Conservation (phyloP, 2,888 invertebrate species). For the Galerucella nymphaeae region DNA sequence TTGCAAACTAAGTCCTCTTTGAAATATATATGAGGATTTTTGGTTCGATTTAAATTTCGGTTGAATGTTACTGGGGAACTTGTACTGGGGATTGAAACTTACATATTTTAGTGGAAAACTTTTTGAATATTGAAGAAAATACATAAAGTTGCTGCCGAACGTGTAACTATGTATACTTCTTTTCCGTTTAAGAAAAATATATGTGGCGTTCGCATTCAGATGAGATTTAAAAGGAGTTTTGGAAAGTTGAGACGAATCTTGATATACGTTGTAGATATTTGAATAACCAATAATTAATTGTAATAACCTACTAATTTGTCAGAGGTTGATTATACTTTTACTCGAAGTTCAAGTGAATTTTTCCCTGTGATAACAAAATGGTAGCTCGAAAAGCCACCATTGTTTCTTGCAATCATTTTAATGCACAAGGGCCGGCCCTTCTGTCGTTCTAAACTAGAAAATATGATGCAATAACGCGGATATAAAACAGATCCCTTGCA, state of each 20-base stretch:
- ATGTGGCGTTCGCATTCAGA: neutral
- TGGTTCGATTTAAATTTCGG: constrained; percentile 33
- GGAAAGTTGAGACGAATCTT: neutral
- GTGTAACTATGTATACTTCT: constrained; percentile 20
- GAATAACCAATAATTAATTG: too few species aligned
- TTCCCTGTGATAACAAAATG: constrained; percentile 30
- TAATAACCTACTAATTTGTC: too few species aligned
- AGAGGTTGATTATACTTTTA: too few species aligned
- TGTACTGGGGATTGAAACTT: constrained; percentile 36
- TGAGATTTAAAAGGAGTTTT: neutral
- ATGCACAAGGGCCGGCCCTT: constrained; percentile 41
- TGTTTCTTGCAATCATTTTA: constrained; percentile 42
- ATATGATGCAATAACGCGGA: constrained; percentile 49
- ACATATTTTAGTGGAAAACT: constrained; percentile 35
- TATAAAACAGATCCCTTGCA: constrained; percentile 45
- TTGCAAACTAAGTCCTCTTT: constrained; percentile 39
- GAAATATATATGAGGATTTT: constrained; percentile 38
- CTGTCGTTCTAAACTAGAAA: constrained; percentile 51
- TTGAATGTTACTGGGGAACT: constrained; percentile 31
- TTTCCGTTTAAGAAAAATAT: constrained; percentile 22
- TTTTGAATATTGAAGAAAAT: constrained; percentile 35
- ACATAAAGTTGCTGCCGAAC: constrained; percentile 25
- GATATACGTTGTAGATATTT: too few species aligned
- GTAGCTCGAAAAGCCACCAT: constrained; percentile 32
- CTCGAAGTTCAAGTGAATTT: neutral